Evolutionary conservation across 1,140 invertebrate genomes (phyloP).

Genomic region (Gonatopus flavifemur): DNA sequence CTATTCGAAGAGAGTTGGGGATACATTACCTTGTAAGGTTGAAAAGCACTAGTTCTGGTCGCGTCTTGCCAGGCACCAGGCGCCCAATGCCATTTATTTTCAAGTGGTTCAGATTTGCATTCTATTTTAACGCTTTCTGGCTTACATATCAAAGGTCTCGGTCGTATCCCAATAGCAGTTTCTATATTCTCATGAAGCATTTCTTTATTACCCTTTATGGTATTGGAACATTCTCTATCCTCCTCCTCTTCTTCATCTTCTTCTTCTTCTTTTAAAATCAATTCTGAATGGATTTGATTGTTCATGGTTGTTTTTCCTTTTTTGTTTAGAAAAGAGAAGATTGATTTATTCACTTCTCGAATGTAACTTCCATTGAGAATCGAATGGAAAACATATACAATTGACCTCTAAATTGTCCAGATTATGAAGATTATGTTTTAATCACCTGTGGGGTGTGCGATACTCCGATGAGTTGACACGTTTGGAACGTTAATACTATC

Average conservation of each 20-base stretch:
- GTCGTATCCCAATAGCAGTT: conserved; percentile 51
- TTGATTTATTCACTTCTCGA: too few relatives aligned
- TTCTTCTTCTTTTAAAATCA: conserved; percentile 37
- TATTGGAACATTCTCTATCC: conserved; percentile 7
- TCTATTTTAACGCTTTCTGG: conserved; percentile 48
- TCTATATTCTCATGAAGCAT: conserved; percentile 20
- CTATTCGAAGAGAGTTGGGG: not conserved
- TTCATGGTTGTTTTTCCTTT: too few relatives aligned
- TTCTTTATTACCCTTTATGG: conserved; percentile 19
- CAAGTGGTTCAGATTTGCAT: conserved; percentile 53
- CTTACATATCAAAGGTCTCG: conserved; percentile 51
- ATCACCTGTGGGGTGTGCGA: too few relatives aligned
- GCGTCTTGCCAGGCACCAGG: conserved; percentile 59
- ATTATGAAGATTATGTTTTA: too few relatives aligned
- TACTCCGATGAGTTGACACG: too few relatives aligned
- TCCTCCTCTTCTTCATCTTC: conserved; percentile 22
- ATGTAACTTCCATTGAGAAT: too few relatives aligned
- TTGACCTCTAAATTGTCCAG: too few relatives aligned
- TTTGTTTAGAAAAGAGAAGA: too few relatives aligned
- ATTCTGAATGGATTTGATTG: conserved; percentile 25
- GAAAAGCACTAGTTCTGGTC: conserved; percentile 62
- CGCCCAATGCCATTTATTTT: conserved; percentile 55
- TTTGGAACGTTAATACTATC: too few relatives aligned
- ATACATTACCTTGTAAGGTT: conserved; percentile 58
- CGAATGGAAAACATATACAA: too few relatives aligned